Conservation (phyloP, 2,113 vertebrate species). For the Odontophorus gujanensis region DNA sequence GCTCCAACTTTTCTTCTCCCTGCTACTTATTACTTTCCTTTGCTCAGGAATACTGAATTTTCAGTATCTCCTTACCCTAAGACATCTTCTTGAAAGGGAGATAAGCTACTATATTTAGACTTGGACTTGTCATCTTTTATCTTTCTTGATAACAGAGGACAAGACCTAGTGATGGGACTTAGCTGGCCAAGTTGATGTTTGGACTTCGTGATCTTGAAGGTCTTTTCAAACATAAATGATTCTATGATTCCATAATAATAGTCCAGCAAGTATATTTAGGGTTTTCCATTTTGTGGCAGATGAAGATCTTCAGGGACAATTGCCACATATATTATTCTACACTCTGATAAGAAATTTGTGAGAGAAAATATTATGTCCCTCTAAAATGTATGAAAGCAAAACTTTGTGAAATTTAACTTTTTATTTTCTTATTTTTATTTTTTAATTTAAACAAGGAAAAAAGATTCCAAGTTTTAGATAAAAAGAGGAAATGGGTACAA, state of each 20-base stretch:
- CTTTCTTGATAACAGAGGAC: background rate
- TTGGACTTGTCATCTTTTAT: background rate
- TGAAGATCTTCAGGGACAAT: background rate
- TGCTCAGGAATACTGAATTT: background rate
- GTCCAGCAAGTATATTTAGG: background rate
- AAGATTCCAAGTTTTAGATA: rapidly evolving
- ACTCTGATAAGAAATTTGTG: background rate
- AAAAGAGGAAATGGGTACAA: background rate
- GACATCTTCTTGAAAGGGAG: background rate
- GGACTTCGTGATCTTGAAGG: background rate
- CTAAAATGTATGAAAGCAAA: background rate
- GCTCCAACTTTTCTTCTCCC: background rate
- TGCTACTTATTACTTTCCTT: background rate
- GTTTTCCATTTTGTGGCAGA: background rate
- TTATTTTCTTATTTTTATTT: background rate
- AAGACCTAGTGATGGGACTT: background rate
- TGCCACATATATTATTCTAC: rapidly evolving
- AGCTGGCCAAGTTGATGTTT: background rate
- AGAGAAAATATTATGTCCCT: background rate
- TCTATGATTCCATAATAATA: background rate
- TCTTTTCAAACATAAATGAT: background rate
- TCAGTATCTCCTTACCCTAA: background rate
- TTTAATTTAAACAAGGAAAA: background rate
- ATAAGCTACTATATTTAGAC: background rate
- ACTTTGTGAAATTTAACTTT: background rate